Base-by-base conservation (phyloP, 2,113 vertebrate genomes). In the Edolisoma coerulescens region DNA sequence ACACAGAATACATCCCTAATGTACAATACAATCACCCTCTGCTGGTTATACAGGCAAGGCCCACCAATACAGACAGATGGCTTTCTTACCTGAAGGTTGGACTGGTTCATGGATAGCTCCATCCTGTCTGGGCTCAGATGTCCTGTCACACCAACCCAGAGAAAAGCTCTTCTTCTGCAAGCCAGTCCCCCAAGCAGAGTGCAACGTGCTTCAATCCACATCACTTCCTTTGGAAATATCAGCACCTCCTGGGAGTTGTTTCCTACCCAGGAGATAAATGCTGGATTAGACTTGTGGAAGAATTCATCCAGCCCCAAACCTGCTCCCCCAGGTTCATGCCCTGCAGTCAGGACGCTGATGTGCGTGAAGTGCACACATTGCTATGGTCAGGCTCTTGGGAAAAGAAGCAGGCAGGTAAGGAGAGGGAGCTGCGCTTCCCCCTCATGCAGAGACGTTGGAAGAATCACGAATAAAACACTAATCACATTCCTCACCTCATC, bases 181-280 rank as follows among this genome's bases (percentile, higher is more conserved):
- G 32, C 30, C 1, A 1, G 30, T 44, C 16, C 19, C 30, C 20
- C 9, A 4, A 1, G n/a, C 50, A 85, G 27, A 64, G 41, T 3
- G 17, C 1, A 0, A 74, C 0, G 1, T 44, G 60, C 70, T 63
- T 76, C n/a, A 16, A 24, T 20, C 37, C 7, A 2, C 47, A 39
- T 13, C 0, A 0, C 21, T 63, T 87, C 63, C 52, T 50, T 19
- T 32, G 0, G 1, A 50, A 54, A 5, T 49, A 71, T 7, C 78
- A 60, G 39, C 22, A 35, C 14, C 35, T 44, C n/a, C 35, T 27
- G 53, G 39, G 35, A 64, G 33, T 0, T 45, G 49, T 37, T 70
- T 89, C 80, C 45, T 49, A 28, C n/a, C 37, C 56, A 49, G 56
- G 60, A 70, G 74, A 81, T 84, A 74, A 84, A 19, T 10, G 13